Evolutionary conservation across 2,888 invertebrate genomes (phyloP), one percentile per base, ranked within the genome.

Genomic region (Lasioglossum oenotherae): DNA sequence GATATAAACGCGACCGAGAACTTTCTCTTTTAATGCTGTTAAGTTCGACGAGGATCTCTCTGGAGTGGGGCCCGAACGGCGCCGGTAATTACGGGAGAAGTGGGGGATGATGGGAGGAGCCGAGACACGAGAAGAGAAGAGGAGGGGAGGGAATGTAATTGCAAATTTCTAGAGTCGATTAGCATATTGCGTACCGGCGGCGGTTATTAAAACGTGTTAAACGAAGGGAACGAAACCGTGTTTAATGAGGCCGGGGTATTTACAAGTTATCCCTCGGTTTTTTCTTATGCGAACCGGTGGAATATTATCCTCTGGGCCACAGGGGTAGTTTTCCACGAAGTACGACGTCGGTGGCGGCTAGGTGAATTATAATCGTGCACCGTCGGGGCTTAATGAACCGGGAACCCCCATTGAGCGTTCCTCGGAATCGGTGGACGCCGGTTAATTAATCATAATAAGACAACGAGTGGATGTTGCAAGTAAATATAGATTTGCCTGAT

Each of bases 121-220:
- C 27, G 1, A 1, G 23, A 23, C 23, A 41, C 31, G 67, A 31
- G 27, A 16, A 16, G 19, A 23, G 69, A 23, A 67, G 67, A 4
- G 19, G 67, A 23, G 31, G 46, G 53, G 57, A 27, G 84, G 67
- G 67, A 60, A 82, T 78, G 79, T 79, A 83, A 85, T 79, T 83
- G 84, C 83, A 75, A 75, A 75, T 85, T 85, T 85, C 84, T 83
- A 85, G 75, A 72, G 78, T 79, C 84, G 84, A 83, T 83, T 85
- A 85, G 84, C 84, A 85, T 85, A 85, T 79, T 67, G 35, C 67
- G 83, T 73, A 46, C 64, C 75, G 46, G 44, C 75, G 14, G 60
- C 35, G 72, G 78, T 79, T 83, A 79, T 85, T 83, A 83, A 83
- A 84, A 78, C 71, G 64, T 75, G 83, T 78, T 82, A 78, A 85